Evolutionary conservation across 2,888 invertebrate species (phyloP).

Genomic region (Eurytoma californica): DNA sequence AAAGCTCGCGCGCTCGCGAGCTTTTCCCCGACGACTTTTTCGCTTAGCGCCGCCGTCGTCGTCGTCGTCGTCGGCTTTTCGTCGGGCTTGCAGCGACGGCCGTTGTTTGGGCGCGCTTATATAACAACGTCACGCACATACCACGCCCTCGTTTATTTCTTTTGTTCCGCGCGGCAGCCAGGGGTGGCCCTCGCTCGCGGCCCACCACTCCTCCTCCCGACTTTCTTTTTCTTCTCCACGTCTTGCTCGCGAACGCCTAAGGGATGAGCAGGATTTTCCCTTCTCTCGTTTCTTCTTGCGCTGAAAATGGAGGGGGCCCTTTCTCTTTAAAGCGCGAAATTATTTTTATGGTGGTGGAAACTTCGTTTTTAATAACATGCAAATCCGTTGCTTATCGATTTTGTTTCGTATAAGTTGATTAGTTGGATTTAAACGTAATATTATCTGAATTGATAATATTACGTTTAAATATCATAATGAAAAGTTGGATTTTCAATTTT

Average conservation of each 20-base stretch:
- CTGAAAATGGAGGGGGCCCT: too few species aligned
- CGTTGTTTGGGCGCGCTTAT: slow-evolving; percentile 70
- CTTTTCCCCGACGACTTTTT: slow-evolving; percentile 58
- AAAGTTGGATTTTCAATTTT: too few species aligned
- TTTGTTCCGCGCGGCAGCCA: slow-evolving; percentile 71
- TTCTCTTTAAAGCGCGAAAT: too few species aligned
- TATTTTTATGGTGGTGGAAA: too few species aligned
- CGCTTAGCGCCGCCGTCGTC: slow-evolving; percentile 56
- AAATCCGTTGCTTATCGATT: too few species aligned
- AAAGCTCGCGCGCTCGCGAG: slow-evolving; percentile 29
- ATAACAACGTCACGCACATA: slow-evolving; percentile 73
- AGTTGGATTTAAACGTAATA: too few species aligned
- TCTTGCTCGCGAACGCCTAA: background rate
- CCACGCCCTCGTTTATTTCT: slow-evolving; percentile 73
- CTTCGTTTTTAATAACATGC: background rate
- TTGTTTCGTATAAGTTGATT: too few species aligned
- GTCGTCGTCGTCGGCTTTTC: slow-evolving; percentile 54
- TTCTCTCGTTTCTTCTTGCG: too few species aligned
- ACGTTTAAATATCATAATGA: too few species aligned
- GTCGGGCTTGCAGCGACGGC: slow-evolving; percentile 32
- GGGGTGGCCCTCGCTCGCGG: slow-evolving; percentile 61
- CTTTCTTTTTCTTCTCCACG: background rate
- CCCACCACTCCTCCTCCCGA: background rate
- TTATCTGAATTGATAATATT: too few species aligned
- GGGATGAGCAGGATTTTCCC: too few species aligned